These are phyloP conservation scores for Eupithecia insigniata DNA, from an alignment of 2,888 invertebrate species.

Conservation along the genomic window DNA sequence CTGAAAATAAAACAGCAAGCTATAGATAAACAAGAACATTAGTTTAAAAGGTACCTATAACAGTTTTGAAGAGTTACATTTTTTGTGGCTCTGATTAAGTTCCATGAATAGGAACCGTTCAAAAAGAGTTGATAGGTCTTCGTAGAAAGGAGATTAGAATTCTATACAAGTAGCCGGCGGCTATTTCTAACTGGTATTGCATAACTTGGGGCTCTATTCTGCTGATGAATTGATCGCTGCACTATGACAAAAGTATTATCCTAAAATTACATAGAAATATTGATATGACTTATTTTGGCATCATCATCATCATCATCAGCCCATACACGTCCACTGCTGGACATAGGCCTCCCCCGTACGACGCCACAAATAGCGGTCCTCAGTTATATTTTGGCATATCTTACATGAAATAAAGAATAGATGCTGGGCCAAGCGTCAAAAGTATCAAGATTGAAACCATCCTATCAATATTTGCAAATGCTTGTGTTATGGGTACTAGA, in stretches of 20 bases:
- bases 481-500: no score
- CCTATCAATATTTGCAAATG: not conserved
- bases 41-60: not conserved
- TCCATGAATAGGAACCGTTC: not conserved
- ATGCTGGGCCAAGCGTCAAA: not conserved
- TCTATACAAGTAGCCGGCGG: constrained; percentile 18
- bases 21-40: constrained; percentile 30
- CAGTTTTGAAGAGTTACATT: not conserved
- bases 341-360: no score
- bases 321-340: no score
- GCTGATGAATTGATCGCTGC: not conserved
- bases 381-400: not conserved
- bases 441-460: not conserved
- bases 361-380: no score
- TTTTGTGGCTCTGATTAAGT: not conserved
- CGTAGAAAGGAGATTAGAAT: constrained; percentile 20
- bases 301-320: no score
- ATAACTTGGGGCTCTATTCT: not conserved
- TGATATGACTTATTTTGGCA: not conserved
- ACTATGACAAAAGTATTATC: constrained; percentile 35
- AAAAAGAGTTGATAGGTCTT: not conserved
- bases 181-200: constrained; percentile 36
- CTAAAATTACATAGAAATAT: not conserved
- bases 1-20: constrained; percentile 73
- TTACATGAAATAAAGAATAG: not conserved